Evolutionary conservation across 2,113 vertebrate species (phyloP).

Genomic region (Amazona guildingii): DNA sequence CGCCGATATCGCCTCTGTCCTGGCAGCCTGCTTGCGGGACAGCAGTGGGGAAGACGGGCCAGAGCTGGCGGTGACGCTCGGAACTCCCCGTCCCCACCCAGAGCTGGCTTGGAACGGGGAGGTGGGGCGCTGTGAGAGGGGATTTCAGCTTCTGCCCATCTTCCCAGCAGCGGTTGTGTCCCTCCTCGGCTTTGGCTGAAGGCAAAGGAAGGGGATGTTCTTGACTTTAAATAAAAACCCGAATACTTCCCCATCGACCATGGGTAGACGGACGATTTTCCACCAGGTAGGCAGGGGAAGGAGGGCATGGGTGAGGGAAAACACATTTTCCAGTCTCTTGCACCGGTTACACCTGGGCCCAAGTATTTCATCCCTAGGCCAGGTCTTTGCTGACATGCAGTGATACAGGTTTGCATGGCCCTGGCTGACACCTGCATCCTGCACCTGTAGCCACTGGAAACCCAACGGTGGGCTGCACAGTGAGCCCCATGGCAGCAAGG

Average conservation of each 20-base stretch:
- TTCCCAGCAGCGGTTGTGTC: background rate
- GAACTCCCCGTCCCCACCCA: fast-evolving
- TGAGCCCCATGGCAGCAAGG: fast-evolving
- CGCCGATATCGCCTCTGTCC: background rate
- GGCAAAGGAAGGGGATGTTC: background rate
- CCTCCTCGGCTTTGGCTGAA: background rate
- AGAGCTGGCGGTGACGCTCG: background rate
- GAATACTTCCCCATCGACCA: fast-evolving
- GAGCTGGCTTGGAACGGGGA: background rate
- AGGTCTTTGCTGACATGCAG: background rate
- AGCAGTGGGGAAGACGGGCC: background rate
- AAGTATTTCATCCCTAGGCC: no score
- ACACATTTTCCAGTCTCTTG: fast-evolving
- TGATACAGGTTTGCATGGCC: background rate
- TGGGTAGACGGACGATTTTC: background rate
- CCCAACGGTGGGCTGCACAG: fast-evolving
- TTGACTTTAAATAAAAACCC: background rate
- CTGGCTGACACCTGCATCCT: background rate
- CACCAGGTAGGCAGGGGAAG: background rate
- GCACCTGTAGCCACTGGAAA: background rate
- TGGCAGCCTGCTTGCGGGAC: background rate
- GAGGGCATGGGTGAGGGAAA: fast-evolving
- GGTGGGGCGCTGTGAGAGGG: fast-evolving
- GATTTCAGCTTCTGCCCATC: background rate
- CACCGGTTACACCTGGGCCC: no score